Base-by-base conservation (phyloP, 92 coral and sea anemone species). In the Metridium senile region DNA sequence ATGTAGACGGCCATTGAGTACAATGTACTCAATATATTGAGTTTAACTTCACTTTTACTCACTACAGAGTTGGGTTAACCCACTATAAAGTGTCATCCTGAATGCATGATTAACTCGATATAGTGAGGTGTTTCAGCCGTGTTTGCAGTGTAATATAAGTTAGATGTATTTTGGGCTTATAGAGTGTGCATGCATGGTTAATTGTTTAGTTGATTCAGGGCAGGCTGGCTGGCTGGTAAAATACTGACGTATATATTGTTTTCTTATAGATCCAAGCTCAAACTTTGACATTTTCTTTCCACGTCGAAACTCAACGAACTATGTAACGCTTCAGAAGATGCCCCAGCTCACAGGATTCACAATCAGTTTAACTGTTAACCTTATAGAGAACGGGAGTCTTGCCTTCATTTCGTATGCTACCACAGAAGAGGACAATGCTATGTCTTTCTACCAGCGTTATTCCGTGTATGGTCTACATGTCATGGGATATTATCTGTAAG, bases 271-370 rank as follows among this genome's bases (percentile, higher is more conserved):
- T 63, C 43, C 69, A 8, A 63, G 21, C 4, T 47, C 28, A 27
- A 39, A 65, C 65, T 89, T 46, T 39, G 93, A 89, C 53, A 65
- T 89, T 4, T 78, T 45, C 33, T 85, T 89, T 34, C 84, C 93
- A 9, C 43, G 81, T 51, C 71, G 81, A 34, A 33, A 66, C 22
- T 9, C 27, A 0, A 21, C 28, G 0, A 84, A 85, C 62, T 81
- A 72, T 27, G 84, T 89, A 2, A 26, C 72, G 17, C 58, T 76
- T 11, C 29, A 46, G 46, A 22, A 74, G 65, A 20, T 89, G 31
- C 87, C 89, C 23, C 31, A 46, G 1, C 87, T 89, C 1, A 28
- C 84, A 6, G 71, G 59, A 16, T 76, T 85, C 34, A 89, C 93
- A 16, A 20, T 81, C 61, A 85, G 89, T 51, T 70, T 85, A 13